Evolutionary conservation across 2,797 vertebrate genomes (phyloP), one percentile per base, ranked within the genome.

Genomic region (Synaphobranchus kaupii): DNA sequence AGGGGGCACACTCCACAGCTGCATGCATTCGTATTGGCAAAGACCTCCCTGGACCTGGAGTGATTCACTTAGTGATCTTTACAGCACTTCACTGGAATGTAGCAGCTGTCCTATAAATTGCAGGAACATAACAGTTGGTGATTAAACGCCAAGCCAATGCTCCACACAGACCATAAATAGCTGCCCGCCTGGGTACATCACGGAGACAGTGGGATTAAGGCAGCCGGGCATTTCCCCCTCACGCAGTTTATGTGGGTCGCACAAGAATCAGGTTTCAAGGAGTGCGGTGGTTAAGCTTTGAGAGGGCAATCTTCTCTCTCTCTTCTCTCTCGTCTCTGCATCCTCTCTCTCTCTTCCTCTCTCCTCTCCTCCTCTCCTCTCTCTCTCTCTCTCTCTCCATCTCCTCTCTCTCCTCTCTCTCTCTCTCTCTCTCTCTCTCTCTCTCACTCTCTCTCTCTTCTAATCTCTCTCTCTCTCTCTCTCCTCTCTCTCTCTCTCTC

Each of bases 241-340:
- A 91, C 89, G 92, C 95, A 92, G 13, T 54, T 73, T 94, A 94
- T 93, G 91, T 94, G 93, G 93, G 93, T 95, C 93, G 92, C 90
- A 91, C 93, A 91, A 93, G 92, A 94, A 95, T 95, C 93, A 89
- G 92, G 92, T 95, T 94, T 95, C 94, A 94, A 94, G 91, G 94
- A 94, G 93, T 94, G 92, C 90, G 89, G 90, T 86, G 93, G 93
- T 94, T 94, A 95, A 96, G 94, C 92, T 92, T 95, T 92, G 92
- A 86, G 90, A 92, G 92, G 93, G 89, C 91, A 93, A 95, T 96
- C 95, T 93, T 93, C 93, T 66, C 60, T 9, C 60, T n/a, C 60
- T 71, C 31, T 22, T 80, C 22, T 80, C 4, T 44, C 31, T 50
- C 17, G 0, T 17, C 93, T 63, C 22, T 63, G 5, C 10, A 17